phyloP scores from a whole-genome alignment of 2,797 vertebrate species.

The Atherinosoma microstoma region DNA sequence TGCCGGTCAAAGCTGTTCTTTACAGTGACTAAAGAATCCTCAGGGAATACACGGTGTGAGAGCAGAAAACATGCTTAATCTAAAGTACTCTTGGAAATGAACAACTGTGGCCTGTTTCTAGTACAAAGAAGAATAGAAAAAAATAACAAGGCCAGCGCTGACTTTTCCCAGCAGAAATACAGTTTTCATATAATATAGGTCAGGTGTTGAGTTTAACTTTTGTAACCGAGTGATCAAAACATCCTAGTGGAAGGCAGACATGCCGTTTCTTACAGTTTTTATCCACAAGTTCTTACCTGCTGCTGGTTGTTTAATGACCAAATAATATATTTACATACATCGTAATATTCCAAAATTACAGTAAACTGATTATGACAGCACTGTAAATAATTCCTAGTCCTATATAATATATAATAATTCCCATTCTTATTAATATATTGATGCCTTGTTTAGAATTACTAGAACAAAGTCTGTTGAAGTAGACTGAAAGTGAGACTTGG shows the following conservation, averaged over 20 bases:
- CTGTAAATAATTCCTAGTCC: too few relatives aligned
- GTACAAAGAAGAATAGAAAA: constrained; percentile 21
- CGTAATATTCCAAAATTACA: not conserved
- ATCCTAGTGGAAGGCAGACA: not conserved
- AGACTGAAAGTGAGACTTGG: not conserved
- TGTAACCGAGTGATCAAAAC: constrained; percentile 32
- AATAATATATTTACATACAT: constrained; percentile 1
- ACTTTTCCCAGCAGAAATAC: constrained; percentile 15
- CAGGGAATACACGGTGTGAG: constrained; percentile 8
- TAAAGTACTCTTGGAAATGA: constrained; percentile 28
- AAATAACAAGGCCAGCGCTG: not conserved
- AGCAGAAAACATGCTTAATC: constrained; percentile 26
- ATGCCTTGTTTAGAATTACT: not conserved
- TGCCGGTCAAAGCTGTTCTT: constrained; percentile 17
- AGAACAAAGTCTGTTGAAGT: not conserved
- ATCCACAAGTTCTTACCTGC: constrained; percentile 6
- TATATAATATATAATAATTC: too few relatives aligned
- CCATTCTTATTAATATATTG: not conserved
- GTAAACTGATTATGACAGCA: not conserved
- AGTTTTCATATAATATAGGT: constrained; percentile 10
- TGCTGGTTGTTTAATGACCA: not conserved
- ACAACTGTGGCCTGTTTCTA: constrained; percentile 28
- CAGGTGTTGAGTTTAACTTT: constrained; percentile 23
- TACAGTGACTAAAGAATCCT: constrained; percentile 30
- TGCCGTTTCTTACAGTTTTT: constrained; percentile 26